Base-by-base conservation (phyloP, 1,140 invertebrate genomes). In the Bombus difficillimus region DNA sequence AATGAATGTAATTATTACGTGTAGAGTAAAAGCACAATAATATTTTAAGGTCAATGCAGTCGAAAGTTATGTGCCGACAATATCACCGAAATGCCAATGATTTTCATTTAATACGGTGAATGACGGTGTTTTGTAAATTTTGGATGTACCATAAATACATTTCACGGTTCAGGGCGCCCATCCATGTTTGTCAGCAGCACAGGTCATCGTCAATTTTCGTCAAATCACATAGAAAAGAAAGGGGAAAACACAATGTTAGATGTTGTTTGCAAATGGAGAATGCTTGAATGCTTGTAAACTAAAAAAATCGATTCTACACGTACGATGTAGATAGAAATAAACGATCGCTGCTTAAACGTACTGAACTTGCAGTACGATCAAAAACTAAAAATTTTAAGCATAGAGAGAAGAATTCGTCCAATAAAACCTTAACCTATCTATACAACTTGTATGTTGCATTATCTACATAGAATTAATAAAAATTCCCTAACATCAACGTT, bases 211-310 rank as follows among this genome's bases (percentile, higher is more conserved):
- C 94, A 95, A 95, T 95, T 95, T 95, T 94, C 94, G 94, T 95
- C 93, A 95, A 93, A 95, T 95, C 94, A 95, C 95, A 95, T 95
- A 95, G 94, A 95, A 95, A 95, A 95, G 94, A 95, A 95, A 95
- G 90, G 94, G 94, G 94, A 94, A 53, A 95, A 95, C 88, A 95
- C 92, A 94, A 92, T 94, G 95, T 95, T 95, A 95, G 94, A 94
- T 93, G 90, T 86, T 90, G 80, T 77, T 90, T 86, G 64, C 47
- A 62, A 80, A 47, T 85, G 68, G 43, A 84, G 76, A 82, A 79
- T 89, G 80, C 18, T 53, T 53, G 47, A 53, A 53, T 53, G 47
- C 22, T 28, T 22, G 32, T 39, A 25, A 72, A 72, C 34, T n/a
- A 77, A 32, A 22, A 53, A 66, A 62, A 73, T 5, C 3, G 4